Base-by-base conservation (phyloP, 2,113 vertebrate genomes). In the Stegostoma tigrinum region DNA sequence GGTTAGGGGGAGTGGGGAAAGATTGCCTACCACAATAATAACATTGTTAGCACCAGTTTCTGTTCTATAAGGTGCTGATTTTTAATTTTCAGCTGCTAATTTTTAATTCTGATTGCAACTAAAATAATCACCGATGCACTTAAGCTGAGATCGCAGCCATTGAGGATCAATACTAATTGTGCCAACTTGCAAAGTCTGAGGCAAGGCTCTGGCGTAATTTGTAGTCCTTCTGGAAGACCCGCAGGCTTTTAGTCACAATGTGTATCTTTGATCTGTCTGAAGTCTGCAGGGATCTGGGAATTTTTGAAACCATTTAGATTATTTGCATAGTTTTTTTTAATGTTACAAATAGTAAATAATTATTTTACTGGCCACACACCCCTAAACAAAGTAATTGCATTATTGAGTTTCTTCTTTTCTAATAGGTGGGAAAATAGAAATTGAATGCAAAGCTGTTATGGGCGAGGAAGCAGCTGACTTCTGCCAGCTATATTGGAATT, bases 371-470 rank as follows among this genome's bases (percentile, higher is more conserved):
- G 5, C n/a, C 19, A 38, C 64, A 93, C 55, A 12, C 7, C 7
- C 19, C 64, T 66, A 93, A 64, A 19, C 55, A 91, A n/a, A 90
- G 3, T 66, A 2, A 42, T 72, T 72, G 27, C 5, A 30, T 70
- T 27, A 48, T 5, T 45, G 66, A 94, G 23, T 34, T 38, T 93
- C 8, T 30, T 48, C 48, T 95, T 52, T 61, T 52, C 34, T 72
- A 48, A 48, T 95, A 95, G 94, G 94, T 52, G 68, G 48, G 34
- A 7, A 52, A 34, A 95, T 0, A 34, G 45, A 48, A 95, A 48
- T 95, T 72, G 67, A 95, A 75, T 95, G 94, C 94, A 70, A 95
- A 95, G 94, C 94, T 95, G 10, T 95, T 48, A 8, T 72, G 72
- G 68, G 45, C 94, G 34, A 95, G 5, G 30, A 52, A 75, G 34